Evolutionary conservation across 92 coral and sea anemone species (phyloP).

Genomic region (Galaxea fascicularis): DNA sequence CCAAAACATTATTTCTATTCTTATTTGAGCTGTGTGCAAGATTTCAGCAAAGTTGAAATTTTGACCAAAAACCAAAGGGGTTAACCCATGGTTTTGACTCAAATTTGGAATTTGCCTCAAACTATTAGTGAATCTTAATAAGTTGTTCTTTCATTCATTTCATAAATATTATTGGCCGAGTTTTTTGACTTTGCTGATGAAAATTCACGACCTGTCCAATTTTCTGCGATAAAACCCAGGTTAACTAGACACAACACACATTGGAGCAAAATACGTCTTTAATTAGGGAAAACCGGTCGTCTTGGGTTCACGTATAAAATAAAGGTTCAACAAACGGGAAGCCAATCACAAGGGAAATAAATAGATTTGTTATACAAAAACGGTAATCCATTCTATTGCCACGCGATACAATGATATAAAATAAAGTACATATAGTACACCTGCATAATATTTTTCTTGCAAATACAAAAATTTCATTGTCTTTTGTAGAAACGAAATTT

Average conservation of each 20-base stretch:
- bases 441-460: neutral
- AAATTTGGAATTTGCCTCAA: no score
- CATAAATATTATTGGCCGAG: no score
- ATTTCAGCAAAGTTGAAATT: no score
- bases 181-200: no score
- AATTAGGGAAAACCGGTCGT: constrained; percentile 6
- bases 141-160: no score
- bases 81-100: no score
- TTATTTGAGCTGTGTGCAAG: no score
- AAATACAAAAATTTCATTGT: neutral
- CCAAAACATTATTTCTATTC: no score
- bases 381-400: neutral
- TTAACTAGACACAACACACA: neutral
- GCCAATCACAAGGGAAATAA: constrained; percentile 20
- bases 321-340: neutral
- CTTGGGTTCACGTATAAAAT: constrained; percentile 30
- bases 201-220: no score
- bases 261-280: constrained; percentile 15
- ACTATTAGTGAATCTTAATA: no score
- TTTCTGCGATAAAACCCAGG: no score
- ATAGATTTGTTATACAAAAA: neutral
- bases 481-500: neutral
- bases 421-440: constrained; percentile 23
- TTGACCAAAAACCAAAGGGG: no score
- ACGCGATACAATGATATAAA: neutral